Evolutionary conservation across 2,113 vertebrate genomes (phyloP), one percentile per base, ranked within the genome.

Genomic region (Mus spicilegus): DNA sequence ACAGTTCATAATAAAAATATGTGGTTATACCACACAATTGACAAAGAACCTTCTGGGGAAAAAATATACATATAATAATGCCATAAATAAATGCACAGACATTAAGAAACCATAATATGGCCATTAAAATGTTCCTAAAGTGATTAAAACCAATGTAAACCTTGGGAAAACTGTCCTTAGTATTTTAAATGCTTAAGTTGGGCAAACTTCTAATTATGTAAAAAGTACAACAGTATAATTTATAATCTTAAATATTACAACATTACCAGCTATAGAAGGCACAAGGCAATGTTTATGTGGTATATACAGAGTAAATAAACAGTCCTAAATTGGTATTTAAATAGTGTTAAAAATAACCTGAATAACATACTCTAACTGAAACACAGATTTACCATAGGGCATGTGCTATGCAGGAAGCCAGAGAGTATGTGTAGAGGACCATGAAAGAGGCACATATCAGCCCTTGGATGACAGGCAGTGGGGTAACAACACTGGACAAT

Each of bases 291-390:
- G 17, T 63, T 95, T 95, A 82, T 56, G 67, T 84, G 49, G 69
- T 39, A n/a, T 51, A 78, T 51, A 69, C 54, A 91, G 69, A 46
- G 49, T 89, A 51, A 94, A 76, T 80, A 86, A 93, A 76, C 0
- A 67, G 2, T 3, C 30, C 58, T 30, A 56, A 51, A 39, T 51
- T 69, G 49, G 17, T n/a, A 93, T 90, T 63, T 92, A 77, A 75
- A 87, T 87, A 95, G 56, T 69, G 8, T 42, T 90, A 84, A 22
- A 92, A 69, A 87, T 76, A 92, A 70, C 92, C 75, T 81, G 75
- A 93, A 26, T 77, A 94, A 93, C 30, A 95, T 28, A 81, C 4
- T 93, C 0, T 92, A 92, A 90, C 28, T 95, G 12, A 75, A 96
- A 75, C 76, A n/a, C 26, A 87, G 36, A 70, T 82, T 96, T 80